Evolutionary conservation across 2,113 vertebrate genomes (phyloP).

Genomic region (Xerus inauris): DNA sequence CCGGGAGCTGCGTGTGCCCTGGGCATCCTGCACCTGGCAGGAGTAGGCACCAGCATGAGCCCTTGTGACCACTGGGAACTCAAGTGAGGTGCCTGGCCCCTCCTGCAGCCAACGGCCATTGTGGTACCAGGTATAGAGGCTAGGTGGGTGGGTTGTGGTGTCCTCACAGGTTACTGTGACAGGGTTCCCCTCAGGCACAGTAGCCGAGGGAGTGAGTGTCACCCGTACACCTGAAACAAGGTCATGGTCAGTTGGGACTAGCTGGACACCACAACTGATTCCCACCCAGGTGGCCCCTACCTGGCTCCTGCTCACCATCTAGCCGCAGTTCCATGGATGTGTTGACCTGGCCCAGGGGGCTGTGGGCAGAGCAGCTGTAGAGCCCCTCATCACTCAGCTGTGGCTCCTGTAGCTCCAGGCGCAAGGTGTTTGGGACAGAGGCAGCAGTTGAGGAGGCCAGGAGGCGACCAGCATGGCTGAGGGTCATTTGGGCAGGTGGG

Average conservation of each 20-base stretch:
- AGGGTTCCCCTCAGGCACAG: constrained; percentile 78
- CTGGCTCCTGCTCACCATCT: constrained; percentile 74
- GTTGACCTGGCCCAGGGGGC: constrained; percentile 53
- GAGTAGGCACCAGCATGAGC: constrained; percentile 77
- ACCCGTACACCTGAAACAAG: constrained; percentile 76
- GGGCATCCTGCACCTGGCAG: constrained; percentile 74
- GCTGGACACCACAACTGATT: neutral
- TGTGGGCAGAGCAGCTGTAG: constrained; percentile 82
- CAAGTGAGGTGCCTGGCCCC: constrained; percentile 17
- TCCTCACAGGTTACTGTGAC: constrained; percentile 83
- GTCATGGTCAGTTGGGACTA: neutral
- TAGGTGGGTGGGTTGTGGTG: neutral
- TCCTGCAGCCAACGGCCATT: constrained; percentile 84
- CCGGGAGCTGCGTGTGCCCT: constrained; percentile 59
- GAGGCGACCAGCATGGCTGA: constrained; percentile 66
- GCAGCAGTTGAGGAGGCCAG: neutral
- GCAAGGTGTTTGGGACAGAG: constrained; percentile 76
- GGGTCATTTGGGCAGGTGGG: constrained; percentile 72
- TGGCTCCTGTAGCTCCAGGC: constrained; percentile 78
- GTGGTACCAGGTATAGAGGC: constrained; percentile 83
- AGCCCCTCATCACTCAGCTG: constrained; percentile 71
- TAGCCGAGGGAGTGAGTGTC: constrained; percentile 61
- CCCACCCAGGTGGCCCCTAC: neutral
- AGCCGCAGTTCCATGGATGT: constrained; percentile 65
- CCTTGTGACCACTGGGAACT: neutral